phyloP scores from a whole-genome alignment of 2,113 vertebrate species.

The Syngnathus floridae region DNA sequence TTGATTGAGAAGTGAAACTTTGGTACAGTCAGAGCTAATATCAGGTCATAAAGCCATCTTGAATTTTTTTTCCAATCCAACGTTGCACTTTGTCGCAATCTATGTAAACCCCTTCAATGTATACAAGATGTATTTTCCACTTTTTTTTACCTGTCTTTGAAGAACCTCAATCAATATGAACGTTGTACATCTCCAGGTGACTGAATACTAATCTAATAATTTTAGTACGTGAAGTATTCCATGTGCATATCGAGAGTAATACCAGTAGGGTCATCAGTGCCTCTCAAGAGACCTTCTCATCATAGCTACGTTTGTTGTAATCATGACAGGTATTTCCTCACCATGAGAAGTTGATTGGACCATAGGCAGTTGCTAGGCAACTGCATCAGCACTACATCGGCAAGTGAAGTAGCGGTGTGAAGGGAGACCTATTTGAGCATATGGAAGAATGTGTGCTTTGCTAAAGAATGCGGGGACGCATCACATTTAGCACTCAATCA shows the following conservation, averaged over 20 bases:
- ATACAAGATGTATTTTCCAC: neutral
- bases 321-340: conserved; percentile 46
- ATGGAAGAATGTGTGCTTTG: conserved; percentile 17
- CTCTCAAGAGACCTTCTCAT: conserved; percentile 28
- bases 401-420: conserved; percentile 39
- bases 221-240: conserved; percentile 26
- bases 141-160: neutral
- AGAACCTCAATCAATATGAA: neutral
- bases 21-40: neutral
- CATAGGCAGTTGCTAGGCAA: conserved; percentile 71
- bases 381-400: conserved; percentile 52
- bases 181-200: conserved; percentile 5
- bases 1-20: neutral
- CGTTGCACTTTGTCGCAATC: neutral
- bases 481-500: neutral
- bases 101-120: neutral
- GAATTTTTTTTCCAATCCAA: no score
- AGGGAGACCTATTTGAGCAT: conserved; percentile 34
- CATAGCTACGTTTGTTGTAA: conserved; percentile 35
- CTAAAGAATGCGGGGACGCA: neutral
- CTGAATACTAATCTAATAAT: conserved; percentile 19
- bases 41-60: no score
- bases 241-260: neutral
- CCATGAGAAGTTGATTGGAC: conserved; percentile 44
- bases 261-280: neutral